Base-by-base conservation (phyloP, 1,140 invertebrate genomes). In the Anastatus disparis region DNA sequence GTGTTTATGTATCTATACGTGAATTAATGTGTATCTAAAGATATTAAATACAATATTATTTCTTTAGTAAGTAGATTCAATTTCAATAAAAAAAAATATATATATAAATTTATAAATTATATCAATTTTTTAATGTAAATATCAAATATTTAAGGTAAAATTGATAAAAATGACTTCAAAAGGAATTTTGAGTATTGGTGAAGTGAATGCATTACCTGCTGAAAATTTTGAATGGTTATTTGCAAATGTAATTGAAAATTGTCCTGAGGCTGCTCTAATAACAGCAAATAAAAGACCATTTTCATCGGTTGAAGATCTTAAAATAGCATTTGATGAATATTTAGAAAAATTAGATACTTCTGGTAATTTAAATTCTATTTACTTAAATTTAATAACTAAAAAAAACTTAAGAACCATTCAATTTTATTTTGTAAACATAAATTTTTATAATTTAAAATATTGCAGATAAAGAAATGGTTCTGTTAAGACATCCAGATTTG, bases 241-340 rank as follows among this genome's bases (percentile, higher is more conserved):
- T 79, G 86, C 84, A 27, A 92, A 92, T 83, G 87, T 91, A 2
- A 88, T 92, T 69, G 90, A 92, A 78, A 82, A 89, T 68, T 90
- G 87, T 78, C 79, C 84, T 12, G 84, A 88, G 44, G 88, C 87
- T 46, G 87, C 89, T 1, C 83, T 83, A 17, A 75, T 82, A 20
- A 86, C 89, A 50, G 86, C 86, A 71, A 79, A 80, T 35, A 78
- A 85, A 73, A 80, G 87, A 44, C 91, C 90, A 12, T 91, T 91
- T 80, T 64, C 74, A 26, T 81, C 84, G 74, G 77, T 86, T 7
- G 71, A 85, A 24, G 82, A 87, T 55, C 78, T 92, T 26, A 87
- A 87, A 71, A 78, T 81, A 38, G 84, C 87, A 35, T 87, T 91
- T 70, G 78, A 84, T 35, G 76, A 84, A 61, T 90, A 90, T 83